Base-by-base conservation (phyloP, 2,888 invertebrate genomes). In the Tuta absoluta region DNA sequence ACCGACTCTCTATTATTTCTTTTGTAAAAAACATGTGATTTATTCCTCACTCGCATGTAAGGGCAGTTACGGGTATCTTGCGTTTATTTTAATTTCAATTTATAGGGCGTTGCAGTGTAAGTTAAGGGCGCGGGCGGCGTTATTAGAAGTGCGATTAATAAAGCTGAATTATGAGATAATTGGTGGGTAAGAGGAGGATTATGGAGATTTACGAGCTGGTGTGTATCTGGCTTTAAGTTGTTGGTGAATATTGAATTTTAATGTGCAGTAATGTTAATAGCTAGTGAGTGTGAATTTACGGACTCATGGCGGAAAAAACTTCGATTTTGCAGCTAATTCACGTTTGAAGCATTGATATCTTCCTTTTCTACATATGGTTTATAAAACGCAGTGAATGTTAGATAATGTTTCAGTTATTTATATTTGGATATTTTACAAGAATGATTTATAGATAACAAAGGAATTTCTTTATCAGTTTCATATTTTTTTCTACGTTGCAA, bases 1-100 rank as follows among this genome's bases (percentile, higher is more conserved):
- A 77, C 76, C 71, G 67, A 69, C 69, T 71, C 77, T 84, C 85
- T 85, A 87, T 86, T 84, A 85, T 86, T 87, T 81, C 80, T 85
- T 86, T 88, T 82, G 78, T 82, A 76, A 80, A 81, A 81, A 82
- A 82, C 71, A 66, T 70, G 83, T 89, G 88, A 91, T 91, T 90
- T 89, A 91, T 86, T 82, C 79, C 69, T 68, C 71, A 67, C 77
- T 80, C 72, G 81, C 86, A 82, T 83, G 86, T 83, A 81, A 82
- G 82, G 83, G 80, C 80, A 79, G 81, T 77, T 77, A 78, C 78
- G 75, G 75, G 74, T 77, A 78, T 78, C 77, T 78, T 70, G 74
- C 78, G 81, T 82, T 82, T 85, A 89, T 87, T 89, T 87, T 89
- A 90, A 89, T 90, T 89, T 91, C 89, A 89, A 90, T 91, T 90